Base-by-base conservation (phyloP, 2,113 vertebrate species). In the Albula goreensis region DNA sequence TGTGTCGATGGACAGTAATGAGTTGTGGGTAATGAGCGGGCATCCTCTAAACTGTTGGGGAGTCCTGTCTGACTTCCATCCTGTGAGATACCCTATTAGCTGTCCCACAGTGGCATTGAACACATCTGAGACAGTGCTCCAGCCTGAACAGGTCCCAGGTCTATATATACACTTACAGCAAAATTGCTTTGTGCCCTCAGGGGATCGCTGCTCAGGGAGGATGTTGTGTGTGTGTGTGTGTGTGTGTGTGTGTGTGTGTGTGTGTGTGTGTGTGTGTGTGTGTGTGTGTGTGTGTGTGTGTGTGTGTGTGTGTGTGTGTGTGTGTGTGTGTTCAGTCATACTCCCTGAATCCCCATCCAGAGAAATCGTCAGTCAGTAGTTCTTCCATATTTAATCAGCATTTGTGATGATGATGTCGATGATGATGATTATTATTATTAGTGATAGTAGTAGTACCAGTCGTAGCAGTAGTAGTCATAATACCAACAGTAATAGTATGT, bases 161-260 rank as follows among this genome's bases (percentile, higher is more conserved):
- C 70, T 74, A 74, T 74, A 74, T 74, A 74, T 74, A 74, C 60
- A 15, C 70, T 74, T 2, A 19, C 22, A 25, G 70, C 70, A 31
- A 74, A 74, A 74, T 74, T 74, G 70, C 70, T 31, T 74, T 74
- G 19, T 74, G 70, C n/a, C 70, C 70, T 22, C 10, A 5, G 70
- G n/a, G 70, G n/a, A 31, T 74, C n/a, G 4, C 22, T 74, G 66
- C n/a, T 10, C 66, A 74, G 66, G 22, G 22, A 74, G n/a, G 53
- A 12, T 56, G 63, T 12, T 25, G 56, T 48, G 81, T 82, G 81
- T 17, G 81, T 57, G 31, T 49, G 13, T 63, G 56, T 48, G 80
- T 51, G 79, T 25, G 80, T 82, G 50, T 41, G 81, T 63, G 10
- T 63, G 81, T 63, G 50, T 82, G 53, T 41, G 81, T 83, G 80